Evolutionary conservation across 2,113 vertebrate genomes (phyloP), one percentile per base, ranked within the genome.

Genomic region (Xyliphius kryptos): DNA sequence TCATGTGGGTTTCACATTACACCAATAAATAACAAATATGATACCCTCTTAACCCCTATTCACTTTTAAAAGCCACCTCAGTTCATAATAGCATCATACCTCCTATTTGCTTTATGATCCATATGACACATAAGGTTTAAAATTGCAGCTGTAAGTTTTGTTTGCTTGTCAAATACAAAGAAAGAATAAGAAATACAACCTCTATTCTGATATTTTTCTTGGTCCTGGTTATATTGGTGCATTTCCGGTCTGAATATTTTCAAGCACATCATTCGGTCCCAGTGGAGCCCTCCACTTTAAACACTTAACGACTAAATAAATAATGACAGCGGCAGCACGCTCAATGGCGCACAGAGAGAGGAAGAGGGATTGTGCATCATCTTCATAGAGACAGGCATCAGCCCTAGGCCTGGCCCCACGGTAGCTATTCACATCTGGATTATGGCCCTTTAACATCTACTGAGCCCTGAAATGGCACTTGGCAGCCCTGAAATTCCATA

Each of bases 231-330:
- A 46, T 65, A 46, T 65, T 69, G 77, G 67, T 26, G 37, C 65
- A 59, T 69, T 46, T 78, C 71, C 69, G 41, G 51, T 21, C 43
- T 38, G 74, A 82, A 79, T 82, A 78, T 80, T 83, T 83, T 81
- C 75, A 85, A 85, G 76, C 83, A 76, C 78, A 77, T 71, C 57
- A 71, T 71, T 68, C 64, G 62, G 63, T 87, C 88, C 87, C 87
- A 36, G 59, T 66, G 79, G 86, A 81, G 78, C 79, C 79, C 68
- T 84, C 79, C 80, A 81, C 86, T 89, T 89, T 88, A 90, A 90
- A 88, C 86, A 85, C 83, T 88, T 89, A 88, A 88, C 81, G 80
- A 84, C 83, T 93, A 92, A 93, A 92, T 93, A 90, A 91, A 89
- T 91, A 89, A 92, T 91, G 81, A 88, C 77, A 84, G 19, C 57